Evolutionary conservation across 2,113 vertebrate genomes (phyloP).

Genomic region (Pangasianodon gigas): DNA sequence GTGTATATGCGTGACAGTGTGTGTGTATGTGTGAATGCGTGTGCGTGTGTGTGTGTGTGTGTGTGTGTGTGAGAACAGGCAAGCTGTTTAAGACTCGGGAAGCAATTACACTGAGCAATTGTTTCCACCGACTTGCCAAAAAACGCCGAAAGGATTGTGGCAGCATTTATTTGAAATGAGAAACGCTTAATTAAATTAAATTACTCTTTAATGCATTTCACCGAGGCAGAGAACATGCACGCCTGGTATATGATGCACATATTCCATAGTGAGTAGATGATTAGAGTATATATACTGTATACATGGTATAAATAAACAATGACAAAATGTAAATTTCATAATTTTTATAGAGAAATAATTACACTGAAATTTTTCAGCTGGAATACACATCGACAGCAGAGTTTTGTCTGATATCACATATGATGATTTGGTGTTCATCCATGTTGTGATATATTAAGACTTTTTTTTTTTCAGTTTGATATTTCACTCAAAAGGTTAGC

Average conservation of each 20-base stretch:
- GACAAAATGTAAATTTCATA: too few relatives aligned
- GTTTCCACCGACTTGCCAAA: constrained; percentile 29
- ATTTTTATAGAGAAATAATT: too few relatives aligned
- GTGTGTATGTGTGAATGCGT: constrained; percentile 22
- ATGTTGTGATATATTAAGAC: constrained; percentile 1
- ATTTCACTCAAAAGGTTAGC: constrained; percentile 42
- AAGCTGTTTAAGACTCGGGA: constrained; percentile 1
- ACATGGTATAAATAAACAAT: too few relatives aligned
- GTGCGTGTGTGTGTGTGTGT: constrained; percentile 3
- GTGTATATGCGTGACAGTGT: constrained; percentile 10
- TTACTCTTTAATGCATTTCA: neutral
- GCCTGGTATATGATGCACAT: too few relatives aligned
- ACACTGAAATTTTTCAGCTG: neutral
- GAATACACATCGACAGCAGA: too few relatives aligned
- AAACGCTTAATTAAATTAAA: constrained; percentile 15
- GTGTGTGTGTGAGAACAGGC: neutral
- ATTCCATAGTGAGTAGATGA: too few relatives aligned
- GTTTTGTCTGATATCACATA: neutral
- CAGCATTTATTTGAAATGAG: neutral
- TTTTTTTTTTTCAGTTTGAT: constrained; percentile 8
- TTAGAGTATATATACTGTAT: too few relatives aligned
- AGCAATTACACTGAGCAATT: constrained; percentile 34
- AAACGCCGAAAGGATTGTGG: neutral
- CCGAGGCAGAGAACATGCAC: neutral
- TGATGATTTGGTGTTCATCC: neutral